Evolutionary conservation across 2,797 vertebrate genomes (phyloP), one percentile per base, ranked within the genome.

Genomic region (Merluccius polli): DNA sequence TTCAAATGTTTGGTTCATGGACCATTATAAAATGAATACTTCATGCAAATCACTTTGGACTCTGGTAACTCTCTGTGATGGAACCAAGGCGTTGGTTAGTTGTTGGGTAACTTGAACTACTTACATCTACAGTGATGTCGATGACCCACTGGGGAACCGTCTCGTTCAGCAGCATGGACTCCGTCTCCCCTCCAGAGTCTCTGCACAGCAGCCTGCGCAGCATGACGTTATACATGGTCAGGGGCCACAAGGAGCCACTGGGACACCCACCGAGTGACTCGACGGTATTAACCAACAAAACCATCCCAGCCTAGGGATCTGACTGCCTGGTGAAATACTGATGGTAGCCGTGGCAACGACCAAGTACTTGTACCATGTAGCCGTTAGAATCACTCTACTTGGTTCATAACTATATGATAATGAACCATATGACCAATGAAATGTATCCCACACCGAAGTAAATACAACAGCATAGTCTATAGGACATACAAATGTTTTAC

Each of bases 101-200:
- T 2, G 9, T 29, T 27, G 29, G 9, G 27, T 3, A 2, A 77
- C 32, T 21, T 12, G 21, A 81, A 70, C 29, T 65, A 95, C 98
- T 98, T 91, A 99, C 98, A 89, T 99, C 98, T 90, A 99, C 98
- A 86, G 98, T 99, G 91, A 99, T 99, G 90, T 99, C 98, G 73
- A 99, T 98, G 12, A 99, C 98, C 98, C 98, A 99, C 84, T 98
- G 98, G 44, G 98, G 98, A 85, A 99, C 97, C 0, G 97, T 99
- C 93, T 99, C 98, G 69, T 98, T 99, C 52, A 99, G 95, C 79
- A 99, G 93, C 98, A 99, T 97, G 21, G 98, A 99, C 86, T 99
- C 98, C 0, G 98, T 99, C 91, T 99, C 98, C 68, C 98, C 98
- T 0, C 98, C 98, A 0, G 98, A 99, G 86, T 99, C 98, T 84